Conservation (phyloP, 2,113 vertebrate species). For the Chloropsis cyanopogon region DNA sequence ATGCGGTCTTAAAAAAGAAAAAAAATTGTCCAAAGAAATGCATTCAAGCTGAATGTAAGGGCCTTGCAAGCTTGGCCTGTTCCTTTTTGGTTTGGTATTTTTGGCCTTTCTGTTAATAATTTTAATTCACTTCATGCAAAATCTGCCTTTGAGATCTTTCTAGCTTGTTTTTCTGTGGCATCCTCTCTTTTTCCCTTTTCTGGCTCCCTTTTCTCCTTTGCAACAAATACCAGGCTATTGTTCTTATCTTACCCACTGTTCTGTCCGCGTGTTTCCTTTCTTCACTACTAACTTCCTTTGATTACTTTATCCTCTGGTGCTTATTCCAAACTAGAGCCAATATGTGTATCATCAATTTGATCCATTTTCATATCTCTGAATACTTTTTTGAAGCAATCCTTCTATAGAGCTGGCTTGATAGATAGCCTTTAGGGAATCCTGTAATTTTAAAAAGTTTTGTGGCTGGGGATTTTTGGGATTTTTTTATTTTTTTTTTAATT, state of each 20-base stretch:
- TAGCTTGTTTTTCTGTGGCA: conserved; percentile 29
- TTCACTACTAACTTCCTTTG: conserved; percentile 19
- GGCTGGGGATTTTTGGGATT: rapidly evolving
- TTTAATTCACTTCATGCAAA: conserved; percentile 28
- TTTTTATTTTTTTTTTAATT: not conserved
- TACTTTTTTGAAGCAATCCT: not conserved
- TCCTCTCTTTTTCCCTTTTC: conserved; percentile 11
- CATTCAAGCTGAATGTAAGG: conserved; percentile 51
- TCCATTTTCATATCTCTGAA: not conserved
- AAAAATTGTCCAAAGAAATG: conserved; percentile 47
- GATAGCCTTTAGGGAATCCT: not conserved
- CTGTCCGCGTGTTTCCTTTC: not conserved
- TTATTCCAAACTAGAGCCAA: not conserved
- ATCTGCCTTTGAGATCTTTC: conserved; percentile 18
- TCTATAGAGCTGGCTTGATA: not conserved
- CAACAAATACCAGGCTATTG: not conserved
- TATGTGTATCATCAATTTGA: not conserved
- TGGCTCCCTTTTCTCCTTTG: not conserved
- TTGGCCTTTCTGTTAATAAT: conserved; percentile 34
- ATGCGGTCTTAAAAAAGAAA: conserved; percentile 27
- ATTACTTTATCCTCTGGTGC: not conserved
- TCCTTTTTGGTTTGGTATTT: conserved; percentile 42
- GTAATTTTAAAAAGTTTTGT: not conserved
- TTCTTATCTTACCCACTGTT: not conserved
- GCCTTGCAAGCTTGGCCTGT: conserved; percentile 51